Percentiles rank a stretch among this genome's conserved stretches.
Conservation (phyloP, 1,140 invertebrate species). For the Penaeus japonicus region DNA sequence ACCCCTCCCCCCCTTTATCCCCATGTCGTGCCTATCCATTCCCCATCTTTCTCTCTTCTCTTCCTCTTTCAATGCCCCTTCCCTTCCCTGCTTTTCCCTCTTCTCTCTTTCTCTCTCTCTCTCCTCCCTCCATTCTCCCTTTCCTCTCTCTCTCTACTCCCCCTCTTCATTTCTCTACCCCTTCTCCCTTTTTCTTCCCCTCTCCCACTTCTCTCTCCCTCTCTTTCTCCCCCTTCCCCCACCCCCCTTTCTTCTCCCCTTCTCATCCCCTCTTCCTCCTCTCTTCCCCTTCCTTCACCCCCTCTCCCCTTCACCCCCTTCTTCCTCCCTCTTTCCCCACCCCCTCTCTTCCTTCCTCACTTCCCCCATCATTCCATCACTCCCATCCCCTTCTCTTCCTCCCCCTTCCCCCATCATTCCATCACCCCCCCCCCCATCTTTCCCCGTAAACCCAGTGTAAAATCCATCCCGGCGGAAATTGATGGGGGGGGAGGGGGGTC, state of each 20-base stretch:
- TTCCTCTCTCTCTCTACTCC: neutral
- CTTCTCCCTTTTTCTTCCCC: neutral
- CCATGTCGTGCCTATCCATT: neutral
- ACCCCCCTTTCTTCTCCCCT: neutral
- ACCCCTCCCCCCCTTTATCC: neutral
- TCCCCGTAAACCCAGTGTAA: too few relatives aligned
- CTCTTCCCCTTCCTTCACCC: neutral
- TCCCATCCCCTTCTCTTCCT: too few relatives aligned
- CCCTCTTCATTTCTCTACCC: neutral
- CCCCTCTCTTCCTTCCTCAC: neutral
- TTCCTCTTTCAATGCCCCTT: neutral
- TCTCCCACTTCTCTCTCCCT: too few relatives aligned
- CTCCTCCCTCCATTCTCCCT: neutral
- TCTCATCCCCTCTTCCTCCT: too few relatives aligned
- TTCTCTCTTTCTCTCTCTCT: neutral
- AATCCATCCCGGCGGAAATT: too few relatives aligned
- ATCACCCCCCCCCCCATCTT: too few relatives aligned
- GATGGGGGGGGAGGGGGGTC: fast-evolving
- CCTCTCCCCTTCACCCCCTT: neutral
- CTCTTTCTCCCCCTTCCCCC: neutral
- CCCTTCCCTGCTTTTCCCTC: neutral
- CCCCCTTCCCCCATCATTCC: too few relatives aligned
- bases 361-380: neutral
- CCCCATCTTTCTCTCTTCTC: neutral
- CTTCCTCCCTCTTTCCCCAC: neutral